Base-by-base conservation (phyloP, 2,113 vertebrate genomes). In the Hemichromis elongatus region DNA sequence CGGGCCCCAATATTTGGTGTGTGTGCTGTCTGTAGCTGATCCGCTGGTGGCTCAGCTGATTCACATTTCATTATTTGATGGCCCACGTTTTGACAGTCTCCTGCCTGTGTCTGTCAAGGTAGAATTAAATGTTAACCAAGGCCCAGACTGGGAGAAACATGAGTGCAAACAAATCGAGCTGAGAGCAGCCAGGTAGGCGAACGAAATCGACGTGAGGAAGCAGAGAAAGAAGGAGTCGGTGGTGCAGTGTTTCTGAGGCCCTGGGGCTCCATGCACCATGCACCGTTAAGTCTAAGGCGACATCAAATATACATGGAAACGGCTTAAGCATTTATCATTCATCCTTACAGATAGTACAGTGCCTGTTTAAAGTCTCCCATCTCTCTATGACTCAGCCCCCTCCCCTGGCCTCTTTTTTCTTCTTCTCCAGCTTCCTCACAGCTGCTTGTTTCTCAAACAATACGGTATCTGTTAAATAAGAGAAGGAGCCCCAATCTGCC, bases 61-160 rank as follows among this genome's bases (percentile, higher is more conserved):
- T 92, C 92, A 56, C 87, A 68, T 88, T 90, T 89, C 77, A 61
- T 79, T 83, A 81, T 81, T 89, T 91, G 92, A 94, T 82, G 91
- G 85, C 78, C 80, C 13, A 10, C 56, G 77, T 90, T 93, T 89
- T 92, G 93, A 94, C 92, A 91, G 93, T 89, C 88, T 90, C 85
- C 90, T 93, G 93, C 89, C 95, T 89, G 90, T 89, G 75, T 90
- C 84, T 84, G 95, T 92, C 90, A 59, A 86, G 89, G 80, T 88
- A 66, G 91, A 59, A 94, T 93, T 87, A 93, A 94, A 95, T 90
- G 92, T 95, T 93, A 94, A 94, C 86, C 92, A 80, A 90, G 92
- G 87, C 89, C 68, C 84, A 2, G 84, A 21, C 87, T 6, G 81
- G 79, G 73, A 80, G 90, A 80, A 92, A 91, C 85, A 89, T 80